Percentiles rank a stretch among this genome's conserved stretches.
Conservation (phyloP, 2,797 vertebrate species). For the Syncerus caffer region DNA sequence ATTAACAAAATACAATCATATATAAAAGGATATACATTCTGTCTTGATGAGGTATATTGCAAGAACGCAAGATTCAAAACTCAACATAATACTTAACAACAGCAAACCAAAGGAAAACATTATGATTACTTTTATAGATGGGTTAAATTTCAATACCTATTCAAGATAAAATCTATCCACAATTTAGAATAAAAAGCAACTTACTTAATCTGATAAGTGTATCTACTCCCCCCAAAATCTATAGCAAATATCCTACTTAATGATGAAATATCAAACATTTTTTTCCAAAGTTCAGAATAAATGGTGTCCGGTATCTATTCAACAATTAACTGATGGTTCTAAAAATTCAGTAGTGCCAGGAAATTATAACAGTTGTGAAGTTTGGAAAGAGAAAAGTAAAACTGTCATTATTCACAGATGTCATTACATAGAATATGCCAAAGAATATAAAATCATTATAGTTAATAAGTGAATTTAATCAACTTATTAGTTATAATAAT, state of each 20-base stretch:
- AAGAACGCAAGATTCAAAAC: background rate
- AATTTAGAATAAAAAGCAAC: background rate
- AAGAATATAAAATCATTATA: background rate
- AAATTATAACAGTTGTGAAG: background rate
- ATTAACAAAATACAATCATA: background rate
- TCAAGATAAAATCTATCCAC: background rate
- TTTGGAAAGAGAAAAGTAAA: background rate
- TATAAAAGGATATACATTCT: background rate
- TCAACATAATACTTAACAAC: background rate
- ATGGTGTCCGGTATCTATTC: background rate
- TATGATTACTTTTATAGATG: background rate
- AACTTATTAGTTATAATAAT: background rate
- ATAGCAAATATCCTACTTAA: background rate
- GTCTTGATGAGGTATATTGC: background rate
- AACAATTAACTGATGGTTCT: background rate
- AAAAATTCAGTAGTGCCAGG: background rate
- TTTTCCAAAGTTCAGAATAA: background rate
- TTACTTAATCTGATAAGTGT: background rate
- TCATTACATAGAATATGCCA: background rate
- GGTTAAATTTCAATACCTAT: background rate
- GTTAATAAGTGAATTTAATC: background rate
- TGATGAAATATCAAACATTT: background rate
- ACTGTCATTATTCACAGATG: background rate
- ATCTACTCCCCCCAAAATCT: background rate
- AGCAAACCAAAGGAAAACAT: background rate